Evolutionary conservation across 2,797 vertebrate genomes (phyloP).

Genomic region (Eurystomus glaucurus): DNA sequence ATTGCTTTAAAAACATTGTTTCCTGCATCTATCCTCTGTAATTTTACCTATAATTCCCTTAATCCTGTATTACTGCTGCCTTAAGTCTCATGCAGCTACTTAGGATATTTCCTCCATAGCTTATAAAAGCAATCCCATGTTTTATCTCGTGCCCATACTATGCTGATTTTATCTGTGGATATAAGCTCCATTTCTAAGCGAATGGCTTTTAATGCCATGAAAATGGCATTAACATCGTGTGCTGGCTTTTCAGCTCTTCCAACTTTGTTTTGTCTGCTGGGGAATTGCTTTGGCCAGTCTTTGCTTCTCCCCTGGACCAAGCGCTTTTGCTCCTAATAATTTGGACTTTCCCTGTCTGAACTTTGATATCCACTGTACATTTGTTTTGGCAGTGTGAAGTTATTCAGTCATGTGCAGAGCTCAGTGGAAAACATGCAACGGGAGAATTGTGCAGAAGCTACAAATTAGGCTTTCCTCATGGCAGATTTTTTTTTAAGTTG

Average conservation of each 20-base stretch:
- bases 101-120: not conserved
- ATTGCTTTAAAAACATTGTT: not conserved
- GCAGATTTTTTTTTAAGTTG: too few relatives aligned
- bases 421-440: too few relatives aligned
- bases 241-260: not conserved
- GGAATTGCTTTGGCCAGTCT: not conserved
- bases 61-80: not conserved
- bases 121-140: not conserved
- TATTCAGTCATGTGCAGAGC: too few relatives aligned
- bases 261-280: too few relatives aligned
- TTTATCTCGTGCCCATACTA: rapidly evolving
- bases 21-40: not conserved
- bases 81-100: not conserved
- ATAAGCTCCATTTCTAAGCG: not conserved
- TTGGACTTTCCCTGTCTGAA: too few relatives aligned
- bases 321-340: too few relatives aligned
- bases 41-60: not conserved
- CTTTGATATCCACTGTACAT: too few relatives aligned
- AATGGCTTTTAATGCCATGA: not conserved
- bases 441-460: too few relatives aligned
- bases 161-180: not conserved
- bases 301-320: too few relatives aligned
- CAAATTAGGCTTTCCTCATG: too few relatives aligned
- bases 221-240: too few relatives aligned
- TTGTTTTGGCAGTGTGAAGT: too few relatives aligned